phyloP scores from a whole-genome alignment of 2,113 vertebrate genomes.

The Lasiurus cinereus region DNA sequence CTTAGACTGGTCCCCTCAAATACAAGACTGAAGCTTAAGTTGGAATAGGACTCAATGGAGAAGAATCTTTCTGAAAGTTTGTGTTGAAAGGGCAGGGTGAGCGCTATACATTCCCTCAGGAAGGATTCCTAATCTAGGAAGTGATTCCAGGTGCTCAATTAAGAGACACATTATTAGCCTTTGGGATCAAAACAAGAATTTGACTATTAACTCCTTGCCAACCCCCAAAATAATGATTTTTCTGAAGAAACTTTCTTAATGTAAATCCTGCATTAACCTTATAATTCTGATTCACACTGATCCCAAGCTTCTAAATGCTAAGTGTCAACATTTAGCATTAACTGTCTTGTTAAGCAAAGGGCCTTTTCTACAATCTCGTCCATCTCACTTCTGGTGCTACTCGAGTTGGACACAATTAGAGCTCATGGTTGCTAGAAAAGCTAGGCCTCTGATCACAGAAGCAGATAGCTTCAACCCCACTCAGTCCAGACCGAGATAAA shows the following conservation, averaged over 20 bases:
- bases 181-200: slow-evolving; percentile 49
- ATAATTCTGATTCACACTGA: background rate
- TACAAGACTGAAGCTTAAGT: background rate
- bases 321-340: slow-evolving; percentile 63
- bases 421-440: slow-evolving; percentile 47
- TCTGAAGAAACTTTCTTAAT: slow-evolving; percentile 60
- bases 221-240: background rate
- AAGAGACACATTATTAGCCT: slow-evolving; percentile 36
- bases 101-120: background rate
- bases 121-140: slow-evolving; percentile 8
- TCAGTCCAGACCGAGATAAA: slow-evolving; percentile 24
- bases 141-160: background rate
- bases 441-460: slow-evolving; percentile 56
- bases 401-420: slow-evolving; percentile 63
- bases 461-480: slow-evolving; percentile 16
- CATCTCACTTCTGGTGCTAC: slow-evolving; percentile 82
- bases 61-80: background rate
- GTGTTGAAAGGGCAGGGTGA: background rate
- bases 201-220: slow-evolving; percentile 59
- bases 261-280: slow-evolving; percentile 9
- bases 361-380: slow-evolving; percentile 62
- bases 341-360: slow-evolving; percentile 62
- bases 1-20: background rate
- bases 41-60: background rate
- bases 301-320: slow-evolving; percentile 58